These are phyloP conservation scores for Chironomus tepperi DNA, from an alignment of 1,140 invertebrate species.

Conservation along the genomic window DNA sequence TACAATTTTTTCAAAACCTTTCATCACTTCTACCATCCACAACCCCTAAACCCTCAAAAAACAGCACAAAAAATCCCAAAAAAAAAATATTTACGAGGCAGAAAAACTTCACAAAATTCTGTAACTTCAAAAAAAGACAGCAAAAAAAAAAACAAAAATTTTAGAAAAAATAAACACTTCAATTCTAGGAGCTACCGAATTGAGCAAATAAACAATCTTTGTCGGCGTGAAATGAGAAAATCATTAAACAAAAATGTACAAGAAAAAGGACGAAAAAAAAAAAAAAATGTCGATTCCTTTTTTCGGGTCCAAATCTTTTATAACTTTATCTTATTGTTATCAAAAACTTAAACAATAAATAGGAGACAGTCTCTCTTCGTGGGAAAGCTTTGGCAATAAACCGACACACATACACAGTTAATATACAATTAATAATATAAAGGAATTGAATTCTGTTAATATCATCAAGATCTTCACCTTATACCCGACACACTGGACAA, in stretches of 20 bases:
- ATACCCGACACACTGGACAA: neutral
- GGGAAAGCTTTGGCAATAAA: neutral
- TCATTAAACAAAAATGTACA: neutral
- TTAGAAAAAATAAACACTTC: slow-evolving; percentile 10
- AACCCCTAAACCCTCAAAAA: neutral
- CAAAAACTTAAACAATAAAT: neutral
- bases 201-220: slow-evolving; percentile 20
- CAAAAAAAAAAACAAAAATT: neutral
- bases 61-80: neutral
- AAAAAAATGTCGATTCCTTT: no score
- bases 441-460: no score
- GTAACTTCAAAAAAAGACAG: neutral
- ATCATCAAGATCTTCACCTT: neutral
- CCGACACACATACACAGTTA: no score
- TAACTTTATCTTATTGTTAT: neutral
- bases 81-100: neutral
- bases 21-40: neutral
- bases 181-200: slow-evolving; percentile 2
- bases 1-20: neutral
- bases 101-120: neutral
- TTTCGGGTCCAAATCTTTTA: neutral
- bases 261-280: no score
- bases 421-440: no score
- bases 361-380: neutral
- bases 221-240: neutral